Conservation (phyloP, 2,113 vertebrate genomes). For the Hydrolagus affinis region DNA sequence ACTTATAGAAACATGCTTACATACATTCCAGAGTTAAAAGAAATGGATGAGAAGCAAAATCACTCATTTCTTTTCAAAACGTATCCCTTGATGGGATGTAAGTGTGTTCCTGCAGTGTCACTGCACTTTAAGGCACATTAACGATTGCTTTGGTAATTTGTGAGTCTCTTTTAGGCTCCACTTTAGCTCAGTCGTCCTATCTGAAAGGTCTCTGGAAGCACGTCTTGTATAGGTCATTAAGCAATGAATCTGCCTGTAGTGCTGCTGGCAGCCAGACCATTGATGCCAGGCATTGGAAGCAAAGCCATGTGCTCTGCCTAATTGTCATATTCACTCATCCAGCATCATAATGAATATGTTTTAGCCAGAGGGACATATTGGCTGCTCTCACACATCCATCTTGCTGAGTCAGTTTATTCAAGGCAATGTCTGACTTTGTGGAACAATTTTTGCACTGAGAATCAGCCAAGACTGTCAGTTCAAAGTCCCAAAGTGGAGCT, state of each 20-base stretch:
- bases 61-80: background rate
- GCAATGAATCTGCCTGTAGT: slow-evolving; percentile 17
- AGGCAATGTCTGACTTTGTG: background rate
- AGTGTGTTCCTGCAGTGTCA: background rate
- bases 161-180: background rate
- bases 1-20: no score
- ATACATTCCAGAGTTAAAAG: background rate
- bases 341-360: slow-evolving; percentile 28
- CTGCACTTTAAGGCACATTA: background rate
- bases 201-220: background rate
- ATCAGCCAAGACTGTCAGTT: no score
- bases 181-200: background rate
- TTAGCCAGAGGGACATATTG: slow-evolving; percentile 25
- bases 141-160: background rate
- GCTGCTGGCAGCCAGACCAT: background rate
- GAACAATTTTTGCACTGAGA: background rate
- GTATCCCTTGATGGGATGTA: background rate
- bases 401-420: slow-evolving; percentile 1
- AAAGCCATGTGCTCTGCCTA: slow-evolving; percentile 11
- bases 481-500: no score
- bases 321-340: slow-evolving; percentile 24
- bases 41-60: background rate
- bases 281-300: slow-evolving; percentile 5
- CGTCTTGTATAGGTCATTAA: slow-evolving; percentile 6
- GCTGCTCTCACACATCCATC: slow-evolving; percentile 7